Percentiles rank a stretch among this genome's conserved stretches.
phyloP scores from a whole-genome alignment of 1,140 invertebrate genomes.

The Potamilus streckersoni region DNA sequence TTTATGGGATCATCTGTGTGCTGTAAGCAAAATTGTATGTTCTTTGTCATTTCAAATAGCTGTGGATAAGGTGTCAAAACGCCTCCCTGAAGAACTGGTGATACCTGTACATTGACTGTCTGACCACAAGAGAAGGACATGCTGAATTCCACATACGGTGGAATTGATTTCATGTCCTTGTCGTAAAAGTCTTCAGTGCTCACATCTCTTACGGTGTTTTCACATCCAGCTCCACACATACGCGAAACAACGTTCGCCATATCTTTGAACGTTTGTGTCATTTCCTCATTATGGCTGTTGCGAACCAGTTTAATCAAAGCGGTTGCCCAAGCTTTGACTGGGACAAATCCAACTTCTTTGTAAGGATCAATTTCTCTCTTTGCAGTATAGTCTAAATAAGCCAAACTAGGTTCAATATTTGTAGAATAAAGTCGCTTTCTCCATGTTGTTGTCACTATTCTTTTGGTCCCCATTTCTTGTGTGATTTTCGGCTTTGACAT shows the following conservation, averaged over 20 bases:
- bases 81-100: slow-evolving; percentile 3
- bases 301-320: slow-evolving; percentile 8
- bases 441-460: slow-evolving; percentile 7
- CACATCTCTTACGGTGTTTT: slow-evolving; percentile 7
- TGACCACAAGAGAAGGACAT: slow-evolving; percentile 12
- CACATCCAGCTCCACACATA: not conserved
- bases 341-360: slow-evolving; percentile 4
- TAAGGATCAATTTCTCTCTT: not conserved
- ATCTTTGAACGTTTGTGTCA: too few relatives aligned
- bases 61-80: slow-evolving; percentile 11
- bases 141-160: not conserved
- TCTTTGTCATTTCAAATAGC: slow-evolving; percentile 5
- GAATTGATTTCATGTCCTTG: not conserved
- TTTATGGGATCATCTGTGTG: slow-evolving; percentile 17
- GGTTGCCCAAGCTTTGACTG: slow-evolving; percentile 8
- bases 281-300: slow-evolving; percentile 9
- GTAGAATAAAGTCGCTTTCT: slow-evolving; percentile 20
- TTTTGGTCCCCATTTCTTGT: slow-evolving; percentile 9
- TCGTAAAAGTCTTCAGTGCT: slow-evolving; percentile 16
- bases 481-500: slow-evolving; percentile 26
- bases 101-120: slow-evolving; percentile 16
- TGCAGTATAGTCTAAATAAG: slow-evolving; percentile 2
- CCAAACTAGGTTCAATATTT: not conserved
- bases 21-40: slow-evolving; percentile 13
- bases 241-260: not conserved